A percentile compares a stretch with the other conserved stretches of the same genome.
Conservation (phyloP, 1,140 invertebrate genomes). For the Drosophila seguyi region DNA sequence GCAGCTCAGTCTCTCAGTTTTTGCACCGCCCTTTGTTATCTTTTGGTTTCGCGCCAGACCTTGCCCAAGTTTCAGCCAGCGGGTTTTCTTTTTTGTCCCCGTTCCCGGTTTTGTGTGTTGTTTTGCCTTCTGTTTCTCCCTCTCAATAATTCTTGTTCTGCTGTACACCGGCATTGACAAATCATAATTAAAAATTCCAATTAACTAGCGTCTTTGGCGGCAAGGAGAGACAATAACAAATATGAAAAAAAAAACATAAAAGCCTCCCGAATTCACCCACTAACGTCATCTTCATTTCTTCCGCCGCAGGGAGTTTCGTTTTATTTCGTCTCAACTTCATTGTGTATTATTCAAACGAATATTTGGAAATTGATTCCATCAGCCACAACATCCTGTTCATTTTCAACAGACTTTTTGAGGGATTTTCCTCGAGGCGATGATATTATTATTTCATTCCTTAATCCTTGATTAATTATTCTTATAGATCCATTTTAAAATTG, state of each 20-base stretch:
- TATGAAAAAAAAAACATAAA: background rate
- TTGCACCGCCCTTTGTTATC: conserved; percentile 9
- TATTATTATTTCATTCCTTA: background rate
- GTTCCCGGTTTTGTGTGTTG: conserved; percentile 18
- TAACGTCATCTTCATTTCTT: conserved; percentile 7
- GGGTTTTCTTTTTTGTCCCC: conserved; percentile 23
- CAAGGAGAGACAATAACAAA: conserved; percentile 7
- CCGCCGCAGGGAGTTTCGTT: conserved; percentile 26
- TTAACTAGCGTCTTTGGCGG: conserved; percentile 66
- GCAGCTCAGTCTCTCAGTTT: conserved; percentile 5
- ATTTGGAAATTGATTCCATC: conserved; percentile 6
- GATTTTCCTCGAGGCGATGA: background rate
- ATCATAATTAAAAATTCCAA: conserved; percentile 81
- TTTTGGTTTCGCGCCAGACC: conserved; percentile 23
- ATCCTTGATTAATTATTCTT: background rate
- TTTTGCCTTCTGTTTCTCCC: conserved; percentile 11
- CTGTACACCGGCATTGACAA: conserved; percentile 56
- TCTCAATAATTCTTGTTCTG: conserved; percentile 17
- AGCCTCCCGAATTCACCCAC: conserved; percentile 17
- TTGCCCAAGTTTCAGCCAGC: conserved; percentile 10
- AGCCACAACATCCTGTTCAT: background rate
- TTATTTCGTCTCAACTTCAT: conserved; percentile 14
- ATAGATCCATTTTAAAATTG: background rate
- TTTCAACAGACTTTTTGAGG: background rate
- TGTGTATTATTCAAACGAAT: conserved; percentile 16